These are phyloP conservation scores for Melangyna quadrimaculata DNA, from an alignment of 2,888 invertebrate species.

Conservation along the genomic window DNA sequence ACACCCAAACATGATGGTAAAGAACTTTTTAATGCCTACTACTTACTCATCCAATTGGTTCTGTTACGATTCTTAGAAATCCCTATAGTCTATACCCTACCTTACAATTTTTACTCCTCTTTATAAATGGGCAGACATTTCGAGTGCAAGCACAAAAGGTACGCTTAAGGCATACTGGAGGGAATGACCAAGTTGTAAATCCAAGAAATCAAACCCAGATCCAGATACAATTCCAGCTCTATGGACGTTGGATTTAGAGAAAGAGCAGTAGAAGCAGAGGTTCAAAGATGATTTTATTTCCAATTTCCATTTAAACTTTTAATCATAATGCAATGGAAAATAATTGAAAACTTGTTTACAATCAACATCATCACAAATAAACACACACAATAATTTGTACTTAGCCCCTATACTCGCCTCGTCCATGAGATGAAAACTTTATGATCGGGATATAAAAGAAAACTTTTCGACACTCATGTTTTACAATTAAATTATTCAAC, in stretches of 20 bases:
- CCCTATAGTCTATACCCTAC: background rate
- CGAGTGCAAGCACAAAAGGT: slow-evolving; percentile 11
- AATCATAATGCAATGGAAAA: slow-evolving; percentile 64
- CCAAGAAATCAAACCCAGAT: background rate
- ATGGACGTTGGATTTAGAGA: background rate
- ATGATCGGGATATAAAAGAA: slow-evolving; percentile 37
- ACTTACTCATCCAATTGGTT: too few species aligned
- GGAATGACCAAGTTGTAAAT: background rate
- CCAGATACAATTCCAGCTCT: background rate
- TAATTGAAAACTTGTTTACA: slow-evolving; percentile 66
- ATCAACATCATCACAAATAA: slow-evolving; percentile 47
- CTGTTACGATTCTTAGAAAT: slow-evolving; percentile 24
- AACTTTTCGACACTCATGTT: slow-evolving; percentile 59
- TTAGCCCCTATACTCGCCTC: too few species aligned
- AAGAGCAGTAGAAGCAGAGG: background rate
- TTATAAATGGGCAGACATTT: background rate
- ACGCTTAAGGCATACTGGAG: background rate
- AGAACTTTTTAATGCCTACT: too few species aligned
- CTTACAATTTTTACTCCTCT: background rate
- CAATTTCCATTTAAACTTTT: slow-evolving; percentile 60
- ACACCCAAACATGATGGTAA: too few species aligned
- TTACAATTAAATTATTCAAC: slow-evolving; percentile 68
- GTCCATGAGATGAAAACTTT: slow-evolving; percentile 33
- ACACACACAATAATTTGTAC: slow-evolving; percentile 10
- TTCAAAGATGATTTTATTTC: slow-evolving; percentile 21